A percentile compares a stretch with the other conserved stretches of the same genome.
Conservation (phyloP, 2,888 invertebrate genomes). For the Operophtera brumata region DNA sequence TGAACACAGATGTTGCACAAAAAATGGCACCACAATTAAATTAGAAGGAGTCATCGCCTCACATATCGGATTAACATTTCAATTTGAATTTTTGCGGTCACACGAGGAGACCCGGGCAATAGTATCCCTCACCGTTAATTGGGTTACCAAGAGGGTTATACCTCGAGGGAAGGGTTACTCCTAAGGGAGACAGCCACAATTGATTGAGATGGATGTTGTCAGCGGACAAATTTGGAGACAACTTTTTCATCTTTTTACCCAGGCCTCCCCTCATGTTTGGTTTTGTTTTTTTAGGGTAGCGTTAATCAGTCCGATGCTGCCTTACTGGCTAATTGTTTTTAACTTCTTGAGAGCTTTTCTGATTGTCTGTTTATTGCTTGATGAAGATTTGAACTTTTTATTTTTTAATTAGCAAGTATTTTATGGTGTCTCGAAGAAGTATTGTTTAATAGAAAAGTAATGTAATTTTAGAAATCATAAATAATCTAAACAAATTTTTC, state of each 20-base stretch:
- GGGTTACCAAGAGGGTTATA: conserved; percentile 68
- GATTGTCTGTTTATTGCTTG: conserved; percentile 47
- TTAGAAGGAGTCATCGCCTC: conserved; percentile 31
- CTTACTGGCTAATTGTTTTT: conserved; percentile 60
- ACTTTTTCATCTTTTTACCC: conserved; percentile 59
- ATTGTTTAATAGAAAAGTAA: conserved; percentile 19
- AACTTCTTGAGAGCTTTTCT: conserved; percentile 66
- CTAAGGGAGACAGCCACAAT: conserved; percentile 65
- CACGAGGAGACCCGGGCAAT: conserved; percentile 44
- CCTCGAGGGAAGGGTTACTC: conserved; percentile 73
- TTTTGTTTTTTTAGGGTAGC: conserved; percentile 51
- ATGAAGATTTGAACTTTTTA: conserved; percentile 38
- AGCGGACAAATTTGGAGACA: conserved; percentile 66
- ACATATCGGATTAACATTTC: conserved; percentile 69
- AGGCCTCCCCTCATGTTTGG: conserved; percentile 36
- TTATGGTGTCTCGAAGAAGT: conserved; percentile 24
- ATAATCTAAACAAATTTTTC: too few relatives aligned
- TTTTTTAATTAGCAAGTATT: conserved; percentile 29
- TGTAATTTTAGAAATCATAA: neutral
- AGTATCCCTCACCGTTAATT: conserved; percentile 68
- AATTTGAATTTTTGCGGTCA: conserved; percentile 72
- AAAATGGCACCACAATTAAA: conserved; percentile 13
- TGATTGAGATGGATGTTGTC: conserved; percentile 80
- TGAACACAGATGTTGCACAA: neutral
- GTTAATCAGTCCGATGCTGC: conserved; percentile 48